These are phyloP conservation scores for Aphelenchoides fujianensis DNA, from an alignment of 1,140 invertebrate genomes.

Conservation along the genomic window DNA sequence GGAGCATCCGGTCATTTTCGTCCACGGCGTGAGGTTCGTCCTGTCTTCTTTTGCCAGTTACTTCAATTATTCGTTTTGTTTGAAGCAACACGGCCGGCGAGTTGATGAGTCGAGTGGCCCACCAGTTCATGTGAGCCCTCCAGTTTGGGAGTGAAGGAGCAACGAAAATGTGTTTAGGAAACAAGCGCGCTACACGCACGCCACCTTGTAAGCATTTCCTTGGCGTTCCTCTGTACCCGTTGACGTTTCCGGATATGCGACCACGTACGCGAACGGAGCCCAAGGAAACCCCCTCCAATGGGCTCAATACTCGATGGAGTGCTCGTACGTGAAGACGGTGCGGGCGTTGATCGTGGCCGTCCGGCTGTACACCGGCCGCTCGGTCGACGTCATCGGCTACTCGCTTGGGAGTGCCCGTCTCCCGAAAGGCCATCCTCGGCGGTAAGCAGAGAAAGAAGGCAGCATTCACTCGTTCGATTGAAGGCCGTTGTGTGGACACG, in stretches of 20 bases:
- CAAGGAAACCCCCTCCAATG: conserved; percentile 59
- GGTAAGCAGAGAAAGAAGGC: conserved; percentile 30
- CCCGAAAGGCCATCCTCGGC: conserved; percentile 58
- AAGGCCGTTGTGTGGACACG: conserved; percentile 57
- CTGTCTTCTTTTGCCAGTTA: too few relatives aligned
- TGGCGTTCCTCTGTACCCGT: too few relatives aligned
- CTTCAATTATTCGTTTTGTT: too few relatives aligned
- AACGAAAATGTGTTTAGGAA: not conserved
- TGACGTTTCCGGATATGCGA: too few relatives aligned
- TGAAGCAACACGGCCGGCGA: conserved; percentile 54
- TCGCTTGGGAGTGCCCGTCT: conserved; percentile 59
- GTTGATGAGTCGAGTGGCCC: conserved; percentile 49
- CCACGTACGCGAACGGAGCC: conserved; percentile 59
- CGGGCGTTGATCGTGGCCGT: conserved; percentile 60
- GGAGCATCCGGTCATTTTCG: conserved; percentile 58
- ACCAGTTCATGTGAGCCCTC: conserved; percentile 46
- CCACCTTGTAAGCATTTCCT: conserved; percentile 54
- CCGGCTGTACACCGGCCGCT: conserved; percentile 55
- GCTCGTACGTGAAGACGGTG: conserved; percentile 46
- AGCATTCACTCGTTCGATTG: conserved; percentile 2
- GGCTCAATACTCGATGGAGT: conserved; percentile 52
- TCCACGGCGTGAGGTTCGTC: conserved; percentile 61
- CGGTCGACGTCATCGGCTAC: conserved; percentile 59
- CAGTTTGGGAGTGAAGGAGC: not conserved
- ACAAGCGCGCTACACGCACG: conserved; percentile 38